Percentiles rank a stretch among this genome's conserved stretches.
These are phyloP conservation scores for Eulemur albifrons DNA, from an alignment of 2,797 vertebrate genomes.

Conservation along the genomic window DNA sequence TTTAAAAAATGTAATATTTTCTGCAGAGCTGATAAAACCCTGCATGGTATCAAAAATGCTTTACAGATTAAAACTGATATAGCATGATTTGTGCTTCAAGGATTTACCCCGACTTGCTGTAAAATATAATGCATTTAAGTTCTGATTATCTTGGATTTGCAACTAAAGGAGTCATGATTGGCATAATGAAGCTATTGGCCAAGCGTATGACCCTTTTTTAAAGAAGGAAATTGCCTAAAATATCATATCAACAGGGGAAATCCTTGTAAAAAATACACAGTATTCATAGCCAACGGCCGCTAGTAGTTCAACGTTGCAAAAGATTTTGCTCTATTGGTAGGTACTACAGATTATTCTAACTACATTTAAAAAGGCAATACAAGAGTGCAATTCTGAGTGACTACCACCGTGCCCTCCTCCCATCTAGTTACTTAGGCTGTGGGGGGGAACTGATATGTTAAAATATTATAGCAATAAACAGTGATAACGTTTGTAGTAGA, in stretches of 20 bases:
- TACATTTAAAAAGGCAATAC: conserved; percentile 65
- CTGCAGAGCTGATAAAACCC: conserved; percentile 77
- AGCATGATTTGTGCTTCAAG: conserved; percentile 75
- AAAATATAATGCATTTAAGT: conserved; percentile 82
- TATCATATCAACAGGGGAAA: conserved; percentile 77
- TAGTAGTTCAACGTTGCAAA: conserved; percentile 68
- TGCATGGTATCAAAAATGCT: conserved; percentile 64
- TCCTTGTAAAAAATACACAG: conserved; percentile 67
- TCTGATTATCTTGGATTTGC: conserved; percentile 78
- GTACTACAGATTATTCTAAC: conserved; percentile 47
- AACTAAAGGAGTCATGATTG: conserved; percentile 61
- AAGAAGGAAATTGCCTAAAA: conserved; percentile 71
- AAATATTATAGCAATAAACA: conserved; percentile 49
- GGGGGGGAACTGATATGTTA: conserved; percentile 29
- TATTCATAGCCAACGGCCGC: conserved; percentile 53
- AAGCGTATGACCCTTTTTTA: conserved; percentile 69
- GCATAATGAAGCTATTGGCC: conserved; percentile 77
- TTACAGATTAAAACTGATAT: conserved; percentile 80
- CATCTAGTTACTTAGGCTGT: conserved; percentile 32
- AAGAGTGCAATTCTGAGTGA: conserved; percentile 41
- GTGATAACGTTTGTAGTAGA: background rate
- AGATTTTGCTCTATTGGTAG: conserved; percentile 56
- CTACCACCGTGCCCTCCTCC: background rate
- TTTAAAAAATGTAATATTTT: conserved; percentile 66
- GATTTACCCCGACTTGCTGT: conserved; percentile 77